phyloP scores from a whole-genome alignment of 2,113 vertebrate species.

The Columba livia region DNA sequence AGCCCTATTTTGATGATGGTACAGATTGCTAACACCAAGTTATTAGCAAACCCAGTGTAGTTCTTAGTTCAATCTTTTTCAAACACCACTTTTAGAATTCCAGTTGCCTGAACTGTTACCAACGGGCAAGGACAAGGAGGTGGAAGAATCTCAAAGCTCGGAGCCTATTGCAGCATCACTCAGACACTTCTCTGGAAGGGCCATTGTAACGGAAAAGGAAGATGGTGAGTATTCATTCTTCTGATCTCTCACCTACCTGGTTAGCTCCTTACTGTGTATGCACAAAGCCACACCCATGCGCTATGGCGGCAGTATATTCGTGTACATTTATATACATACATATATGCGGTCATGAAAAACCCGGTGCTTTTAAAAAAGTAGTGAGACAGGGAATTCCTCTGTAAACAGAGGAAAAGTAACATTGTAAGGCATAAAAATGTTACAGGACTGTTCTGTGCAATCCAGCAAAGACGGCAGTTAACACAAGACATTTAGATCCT shows the following conservation, averaged over 20 bases:
- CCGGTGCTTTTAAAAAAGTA: background rate
- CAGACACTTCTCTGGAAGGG: background rate
- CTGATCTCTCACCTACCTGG: background rate
- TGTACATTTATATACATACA: background rate
- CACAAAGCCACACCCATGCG: background rate
- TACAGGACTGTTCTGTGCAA: background rate
- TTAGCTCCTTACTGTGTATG: background rate
- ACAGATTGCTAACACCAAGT: background rate
- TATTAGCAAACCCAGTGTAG: background rate
- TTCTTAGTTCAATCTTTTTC: background rate
- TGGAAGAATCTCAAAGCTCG: background rate
- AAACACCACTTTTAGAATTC: slow-evolving; percentile 26
- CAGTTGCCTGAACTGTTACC: background rate
- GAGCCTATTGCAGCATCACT: background rate
- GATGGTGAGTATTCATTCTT: background rate
- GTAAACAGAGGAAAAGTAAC: background rate
- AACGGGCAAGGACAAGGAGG: background rate
- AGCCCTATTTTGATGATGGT: background rate
- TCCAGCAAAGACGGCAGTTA: background rate
- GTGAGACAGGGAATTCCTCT: background rate
- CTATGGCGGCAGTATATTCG: background rate
- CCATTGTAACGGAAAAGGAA: slow-evolving; percentile 1
- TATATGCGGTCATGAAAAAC: background rate
- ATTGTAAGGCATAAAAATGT: background rate
- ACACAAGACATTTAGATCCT: background rate